phyloP scores from a whole-genome alignment of 2,888 invertebrate genomes.

The Oasisia sp. region DNA sequence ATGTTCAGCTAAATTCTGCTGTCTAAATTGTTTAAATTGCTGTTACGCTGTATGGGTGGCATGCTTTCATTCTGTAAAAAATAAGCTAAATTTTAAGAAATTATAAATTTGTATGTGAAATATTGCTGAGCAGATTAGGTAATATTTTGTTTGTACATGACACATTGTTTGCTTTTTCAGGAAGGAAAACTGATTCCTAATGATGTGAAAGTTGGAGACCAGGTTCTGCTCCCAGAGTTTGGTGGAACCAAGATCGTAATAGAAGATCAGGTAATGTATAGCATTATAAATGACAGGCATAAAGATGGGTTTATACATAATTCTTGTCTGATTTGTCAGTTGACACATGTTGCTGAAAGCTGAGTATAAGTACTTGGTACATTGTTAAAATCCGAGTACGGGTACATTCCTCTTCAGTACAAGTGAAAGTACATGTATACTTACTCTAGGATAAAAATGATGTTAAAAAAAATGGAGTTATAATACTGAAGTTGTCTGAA shows the following conservation, averaged over 20 bases:
- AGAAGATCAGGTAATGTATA: slow-evolving; percentile 73
- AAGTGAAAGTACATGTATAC: too few relatives aligned
- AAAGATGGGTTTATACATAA: neutral
- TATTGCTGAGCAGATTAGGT: neutral
- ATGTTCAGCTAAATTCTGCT: too few relatives aligned
- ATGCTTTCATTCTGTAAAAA: too few relatives aligned
- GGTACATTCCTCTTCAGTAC: too few relatives aligned
- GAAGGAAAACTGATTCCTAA: slow-evolving; percentile 84
- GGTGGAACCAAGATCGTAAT: slow-evolving; percentile 96
- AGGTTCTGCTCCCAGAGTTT: slow-evolving; percentile 95
- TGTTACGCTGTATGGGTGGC: too few relatives aligned
- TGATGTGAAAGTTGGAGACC: slow-evolving; percentile 89
- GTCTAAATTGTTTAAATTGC: too few relatives aligned
- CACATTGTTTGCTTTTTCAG: slow-evolving; percentile 66
- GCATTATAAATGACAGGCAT: slow-evolving; percentile 7
- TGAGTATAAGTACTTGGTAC: too few relatives aligned
- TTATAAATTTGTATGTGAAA: neutral
- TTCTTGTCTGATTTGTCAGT: neutral
- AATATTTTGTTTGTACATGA: neutral
- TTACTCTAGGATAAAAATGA: too few relatives aligned
- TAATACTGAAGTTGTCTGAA: too few relatives aligned
- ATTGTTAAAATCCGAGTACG: too few relatives aligned
- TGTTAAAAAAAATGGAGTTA: too few relatives aligned
- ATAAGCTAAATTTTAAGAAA: neutral
- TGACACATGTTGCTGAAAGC: neutral